A percentile compares a stretch with the other conserved stretches of the same genome.
phyloP scores from a whole-genome alignment of 2,113 vertebrate species.

The Plectropomus leopardus region DNA sequence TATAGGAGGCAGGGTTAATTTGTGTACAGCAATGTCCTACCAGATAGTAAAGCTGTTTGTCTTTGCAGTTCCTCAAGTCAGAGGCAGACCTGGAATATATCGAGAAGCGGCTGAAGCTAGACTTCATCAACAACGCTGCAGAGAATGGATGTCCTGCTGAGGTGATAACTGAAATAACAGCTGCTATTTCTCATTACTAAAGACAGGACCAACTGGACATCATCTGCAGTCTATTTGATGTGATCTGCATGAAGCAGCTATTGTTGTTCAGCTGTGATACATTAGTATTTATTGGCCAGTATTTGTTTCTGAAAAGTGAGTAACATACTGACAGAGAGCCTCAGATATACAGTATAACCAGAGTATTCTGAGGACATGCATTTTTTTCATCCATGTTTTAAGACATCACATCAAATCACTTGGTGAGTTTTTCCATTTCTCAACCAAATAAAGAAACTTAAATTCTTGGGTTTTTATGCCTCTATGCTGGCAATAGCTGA shows the following conservation, averaged over 20 bases:
- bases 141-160: constrained; percentile 79
- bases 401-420: too few relatives aligned
- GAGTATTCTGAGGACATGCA: too few relatives aligned
- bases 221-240: background rate
- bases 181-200: background rate
- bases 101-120: constrained; percentile 91
- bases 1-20: background rate
- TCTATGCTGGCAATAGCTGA: too few relatives aligned
- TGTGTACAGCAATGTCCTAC: background rate
- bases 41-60: constrained; percentile 44
- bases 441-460: too few relatives aligned
- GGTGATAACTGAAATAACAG: constrained; percentile 75
- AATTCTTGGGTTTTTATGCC: too few relatives aligned
- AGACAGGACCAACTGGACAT: background rate
- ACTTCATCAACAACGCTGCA: constrained; percentile 87
- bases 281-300: background rate
- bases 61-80: constrained; percentile 94
- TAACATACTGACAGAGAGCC: too few relatives aligned
- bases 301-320: too few relatives aligned
- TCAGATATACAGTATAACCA: too few relatives aligned
- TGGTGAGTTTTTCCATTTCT: too few relatives aligned
- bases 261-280: background rate
- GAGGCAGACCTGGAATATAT: constrained; percentile 95
- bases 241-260: background rate
- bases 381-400: too few relatives aligned